Conservation (phyloP, 2,888 invertebrate genomes). For the Steinernema scapterisci region DNA sequence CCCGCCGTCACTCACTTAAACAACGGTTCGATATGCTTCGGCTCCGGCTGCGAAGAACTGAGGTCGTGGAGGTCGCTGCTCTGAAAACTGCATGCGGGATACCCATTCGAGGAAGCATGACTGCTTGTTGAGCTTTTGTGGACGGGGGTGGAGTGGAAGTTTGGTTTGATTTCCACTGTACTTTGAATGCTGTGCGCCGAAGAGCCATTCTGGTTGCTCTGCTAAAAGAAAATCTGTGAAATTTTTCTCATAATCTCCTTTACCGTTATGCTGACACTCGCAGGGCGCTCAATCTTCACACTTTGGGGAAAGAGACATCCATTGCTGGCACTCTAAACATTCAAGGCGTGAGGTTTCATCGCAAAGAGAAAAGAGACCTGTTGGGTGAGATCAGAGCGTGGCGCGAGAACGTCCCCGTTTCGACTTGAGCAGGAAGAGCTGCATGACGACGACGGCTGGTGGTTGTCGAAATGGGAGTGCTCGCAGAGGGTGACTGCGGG, state of each 20-base stretch:
- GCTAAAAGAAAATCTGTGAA: neutral
- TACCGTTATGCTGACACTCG: constrained; percentile 9
- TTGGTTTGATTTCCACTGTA: neutral
- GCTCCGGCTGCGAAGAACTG: neutral
- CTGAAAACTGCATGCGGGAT: neutral
- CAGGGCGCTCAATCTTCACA: constrained; percentile 4
- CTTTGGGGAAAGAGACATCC: constrained; percentile 14
- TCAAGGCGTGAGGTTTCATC: neutral
- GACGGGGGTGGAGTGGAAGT: neutral
- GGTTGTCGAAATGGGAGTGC: neutral
- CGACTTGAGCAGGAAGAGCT: constrained; percentile 23
- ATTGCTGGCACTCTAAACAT: neutral
- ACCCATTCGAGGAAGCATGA: constrained; percentile 13
- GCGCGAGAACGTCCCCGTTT: constrained; percentile 17
- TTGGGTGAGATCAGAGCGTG: constrained; percentile 3
- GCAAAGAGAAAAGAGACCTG: neutral
- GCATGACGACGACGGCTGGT: constrained; percentile 4
- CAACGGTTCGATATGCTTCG: neutral
- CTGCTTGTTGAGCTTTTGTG: constrained; percentile 28
- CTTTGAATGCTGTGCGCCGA: neutral
- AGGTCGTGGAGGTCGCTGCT: neutral
- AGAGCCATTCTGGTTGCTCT: neutral
- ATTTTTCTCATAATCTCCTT: neutral
- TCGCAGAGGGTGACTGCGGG: neutral
- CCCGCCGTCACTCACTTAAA: neutral